Evolutionary conservation across 2,888 invertebrate species (phyloP).

Genomic region (Gastrophysa polygoni): DNA sequence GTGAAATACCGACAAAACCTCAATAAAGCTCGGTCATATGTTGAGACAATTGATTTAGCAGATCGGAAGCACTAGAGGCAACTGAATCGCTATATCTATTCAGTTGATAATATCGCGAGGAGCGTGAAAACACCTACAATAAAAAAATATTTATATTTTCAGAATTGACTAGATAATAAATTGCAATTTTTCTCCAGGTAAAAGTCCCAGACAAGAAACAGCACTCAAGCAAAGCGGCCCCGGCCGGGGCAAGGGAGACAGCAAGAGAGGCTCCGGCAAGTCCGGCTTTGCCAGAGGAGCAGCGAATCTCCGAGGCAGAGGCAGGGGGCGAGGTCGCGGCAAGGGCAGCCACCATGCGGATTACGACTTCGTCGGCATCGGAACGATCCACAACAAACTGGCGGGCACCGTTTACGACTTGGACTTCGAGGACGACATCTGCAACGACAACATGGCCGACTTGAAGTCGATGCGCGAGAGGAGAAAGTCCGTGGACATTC

Average conservation of each 20-base stretch:
- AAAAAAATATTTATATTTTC: too few relatives aligned
- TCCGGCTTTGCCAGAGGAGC: constrained; percentile 51
- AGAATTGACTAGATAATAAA: too few relatives aligned
- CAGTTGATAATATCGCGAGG: too few relatives aligned
- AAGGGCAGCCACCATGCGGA: constrained; percentile 36
- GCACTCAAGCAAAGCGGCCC: constrained; percentile 52
- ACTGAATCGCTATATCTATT: too few relatives aligned
- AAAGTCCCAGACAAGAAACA: constrained; percentile 63
- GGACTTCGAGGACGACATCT: constrained; percentile 83
- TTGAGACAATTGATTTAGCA: too few relatives aligned
- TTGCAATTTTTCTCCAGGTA: neutral
- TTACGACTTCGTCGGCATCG: constrained; percentile 62
- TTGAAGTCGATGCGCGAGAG: constrained; percentile 80
- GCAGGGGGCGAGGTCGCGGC: constrained; percentile 53
- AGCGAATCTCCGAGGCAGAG: constrained; percentile 48
- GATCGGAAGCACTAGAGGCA: too few relatives aligned
- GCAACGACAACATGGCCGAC: constrained; percentile 73
- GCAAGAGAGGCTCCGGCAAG: constrained; percentile 45
- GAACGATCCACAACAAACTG: constrained; percentile 79
- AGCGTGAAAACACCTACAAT: too few relatives aligned
- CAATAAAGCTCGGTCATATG: too few relatives aligned
- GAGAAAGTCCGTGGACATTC: constrained; percentile 74
- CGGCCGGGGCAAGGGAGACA: constrained; percentile 44
- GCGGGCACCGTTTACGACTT: constrained; percentile 88
- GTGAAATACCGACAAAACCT: too few relatives aligned